These are phyloP conservation scores for Arvicanthis niloticus DNA, from an alignment of 2,113 vertebrate genomes.

Conservation along the genomic window DNA sequence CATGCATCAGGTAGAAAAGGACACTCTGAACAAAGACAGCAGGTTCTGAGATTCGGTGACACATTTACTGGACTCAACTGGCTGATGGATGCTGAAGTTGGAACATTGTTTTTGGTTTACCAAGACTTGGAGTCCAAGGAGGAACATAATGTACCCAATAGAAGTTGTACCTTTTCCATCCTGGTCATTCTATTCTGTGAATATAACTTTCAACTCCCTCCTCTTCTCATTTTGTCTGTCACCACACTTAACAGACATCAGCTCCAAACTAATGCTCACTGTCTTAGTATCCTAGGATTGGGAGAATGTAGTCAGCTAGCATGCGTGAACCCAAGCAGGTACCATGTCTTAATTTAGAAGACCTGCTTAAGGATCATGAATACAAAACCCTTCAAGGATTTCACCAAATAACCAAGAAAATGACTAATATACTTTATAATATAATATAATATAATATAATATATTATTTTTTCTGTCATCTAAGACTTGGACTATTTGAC, in stretches of 20 bases:
- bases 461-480: background rate
- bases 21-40: background rate
- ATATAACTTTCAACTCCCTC: background rate
- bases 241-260: background rate
- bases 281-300: background rate
- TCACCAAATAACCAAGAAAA: background rate
- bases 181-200: background rate
- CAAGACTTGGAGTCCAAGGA: background rate
- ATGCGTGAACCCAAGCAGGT: background rate
- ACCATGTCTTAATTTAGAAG: background rate
- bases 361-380: background rate
- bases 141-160: background rate
- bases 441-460: too few relatives aligned
- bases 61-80: accelerated
- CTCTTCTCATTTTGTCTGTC: background rate
- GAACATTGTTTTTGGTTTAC: background rate
- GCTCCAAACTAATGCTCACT: background rate
- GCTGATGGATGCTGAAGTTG: accelerated
- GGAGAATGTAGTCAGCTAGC: background rate
- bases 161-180: background rate
- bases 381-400: background rate
- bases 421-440: background rate
- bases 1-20: background rate
- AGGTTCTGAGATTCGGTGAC: background rate
- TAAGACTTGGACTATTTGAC: background rate